Evolutionary conservation across 2,113 vertebrate genomes (phyloP), one percentile per base, ranked within the genome.

Genomic region (Varanus salvator): DNA sequence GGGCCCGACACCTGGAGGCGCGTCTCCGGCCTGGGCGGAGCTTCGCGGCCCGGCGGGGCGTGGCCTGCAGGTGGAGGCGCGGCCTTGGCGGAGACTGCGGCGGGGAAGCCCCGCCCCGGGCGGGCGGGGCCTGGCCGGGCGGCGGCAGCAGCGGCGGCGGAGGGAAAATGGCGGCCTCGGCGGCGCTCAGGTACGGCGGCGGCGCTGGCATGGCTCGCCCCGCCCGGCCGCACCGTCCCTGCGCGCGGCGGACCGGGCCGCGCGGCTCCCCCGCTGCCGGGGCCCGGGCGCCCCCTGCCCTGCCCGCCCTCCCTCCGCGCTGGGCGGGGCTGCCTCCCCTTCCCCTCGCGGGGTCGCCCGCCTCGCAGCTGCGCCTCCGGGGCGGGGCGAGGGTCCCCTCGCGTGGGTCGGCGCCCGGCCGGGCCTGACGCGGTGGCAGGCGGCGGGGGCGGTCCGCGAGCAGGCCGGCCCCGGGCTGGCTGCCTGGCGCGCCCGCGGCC

Each of bases 111-210:
- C 54, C 54, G 25, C 87, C 89, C 52, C 83, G 3, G 50, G 4
- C 8, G 84, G 89, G 76, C 44, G 84, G 31, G 75, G 84, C 74
- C 69, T n/a, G 76, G 19, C 27, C 66, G 77, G 66, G 84, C 80
- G 66, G 84, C 81, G 88, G 68, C 57, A 27, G 86, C 19, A 34
- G n/a, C 19, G n/a, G 85, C 86, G 54, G 74, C 34, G 75, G 71
- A 15, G 31, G 21, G 29, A 89, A 83, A 64, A 83, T 75, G 87
- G 80, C 87, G 87, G 87, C 80, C 3, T 11, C 52, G 87, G 87
- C 52, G 50, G 48, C 69, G 15, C 25, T 54, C 77, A 87, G 87
- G 80, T 81, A 34, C 12, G 84, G 31, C 29, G 34, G 19, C 34
- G 83, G 23, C 19, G 6, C 23, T 11, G 77, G 34, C n/a, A n/a